Percentiles rank a stretch among this genome's conserved stretches.
phyloP scores from a whole-genome alignment of 2,888 invertebrate species.

The Chalcosyrphus nemorum region DNA sequence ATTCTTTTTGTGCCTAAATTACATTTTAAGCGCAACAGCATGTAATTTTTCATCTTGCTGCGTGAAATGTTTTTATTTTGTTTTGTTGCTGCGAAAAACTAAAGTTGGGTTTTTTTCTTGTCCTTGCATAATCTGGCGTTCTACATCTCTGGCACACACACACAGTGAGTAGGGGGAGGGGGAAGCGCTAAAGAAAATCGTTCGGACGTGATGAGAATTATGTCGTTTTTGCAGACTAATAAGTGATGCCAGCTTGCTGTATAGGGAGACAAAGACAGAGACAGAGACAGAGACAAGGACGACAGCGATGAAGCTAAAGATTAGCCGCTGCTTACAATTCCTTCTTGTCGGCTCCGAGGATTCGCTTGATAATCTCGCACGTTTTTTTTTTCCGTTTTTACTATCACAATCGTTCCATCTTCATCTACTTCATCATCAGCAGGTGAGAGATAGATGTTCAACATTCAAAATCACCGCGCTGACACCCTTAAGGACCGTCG shows the following conservation, averaged over 20 bases:
- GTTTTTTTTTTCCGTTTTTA: slow-evolving; percentile 46
- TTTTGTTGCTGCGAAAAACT: not conserved
- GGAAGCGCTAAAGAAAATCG: slow-evolving; percentile 57
- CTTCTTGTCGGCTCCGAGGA: slow-evolving; percentile 22
- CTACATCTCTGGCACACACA: slow-evolving; percentile 9
- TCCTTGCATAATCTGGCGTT: slow-evolving; percentile 30
- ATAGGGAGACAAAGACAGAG: not conserved
- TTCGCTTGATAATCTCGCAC: slow-evolving; percentile 63
- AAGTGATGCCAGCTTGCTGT: slow-evolving; percentile 60
- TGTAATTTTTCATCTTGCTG: slow-evolving; percentile 59
- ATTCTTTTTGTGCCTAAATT: slow-evolving; percentile 55
- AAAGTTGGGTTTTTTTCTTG: no score
- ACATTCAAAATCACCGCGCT: slow-evolving; percentile 70
- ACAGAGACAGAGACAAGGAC: not conserved
- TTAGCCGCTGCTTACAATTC: slow-evolving; percentile 67
- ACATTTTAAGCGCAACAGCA: slow-evolving; percentile 61
- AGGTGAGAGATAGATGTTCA: slow-evolving; percentile 68
- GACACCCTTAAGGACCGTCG: slow-evolving; percentile 32
- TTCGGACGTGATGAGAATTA: slow-evolving; percentile 70
- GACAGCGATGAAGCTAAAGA: slow-evolving; percentile 56
- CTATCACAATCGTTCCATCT: slow-evolving; percentile 68
- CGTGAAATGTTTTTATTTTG: not conserved
- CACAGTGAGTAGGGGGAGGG: no score
- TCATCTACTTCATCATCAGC: slow-evolving; percentile 66
- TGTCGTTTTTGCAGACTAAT: slow-evolving; percentile 71